These are phyloP conservation scores for Lordiphosa mommai DNA, from an alignment of 1,140 invertebrate species.

Conservation along the genomic window DNA sequence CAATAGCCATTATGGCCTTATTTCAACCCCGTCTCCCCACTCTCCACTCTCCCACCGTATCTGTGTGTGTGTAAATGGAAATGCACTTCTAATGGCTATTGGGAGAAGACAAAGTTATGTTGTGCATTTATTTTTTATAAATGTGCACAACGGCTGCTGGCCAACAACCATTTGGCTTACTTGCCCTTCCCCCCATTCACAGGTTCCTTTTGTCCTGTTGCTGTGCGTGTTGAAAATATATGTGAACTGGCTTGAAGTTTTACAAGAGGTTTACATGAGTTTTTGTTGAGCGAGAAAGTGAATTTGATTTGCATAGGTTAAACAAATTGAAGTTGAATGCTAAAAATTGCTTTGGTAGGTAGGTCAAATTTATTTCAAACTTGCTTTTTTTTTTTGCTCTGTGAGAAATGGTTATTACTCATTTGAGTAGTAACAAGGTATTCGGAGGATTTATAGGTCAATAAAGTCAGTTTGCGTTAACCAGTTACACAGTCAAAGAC, in stretches of 20 bases:
- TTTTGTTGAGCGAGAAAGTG: conserved; percentile 28
- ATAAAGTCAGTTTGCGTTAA: no score
- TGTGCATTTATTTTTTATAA: conserved; percentile 35
- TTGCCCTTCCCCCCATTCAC: background rate
- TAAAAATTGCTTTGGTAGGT: no score
- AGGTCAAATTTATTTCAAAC: no score
- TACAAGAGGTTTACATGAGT: conserved; percentile 7
- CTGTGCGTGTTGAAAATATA: conserved; percentile 3
- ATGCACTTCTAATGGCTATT: conserved; percentile 66
- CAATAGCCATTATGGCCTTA: conserved; percentile 49
- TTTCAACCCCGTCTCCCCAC: background rate
- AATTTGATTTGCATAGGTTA: conserved; percentile 49
- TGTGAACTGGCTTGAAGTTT: conserved; percentile 13
- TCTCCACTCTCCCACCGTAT: background rate
- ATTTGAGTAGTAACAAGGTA: no score
- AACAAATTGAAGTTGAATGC: conserved; percentile 41
- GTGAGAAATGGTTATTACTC: no score
- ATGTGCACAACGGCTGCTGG: background rate
- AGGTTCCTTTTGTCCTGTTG: background rate
- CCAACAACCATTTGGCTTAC: conserved; percentile 4
- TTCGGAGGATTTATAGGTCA: no score
- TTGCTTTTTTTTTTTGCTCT: no score
- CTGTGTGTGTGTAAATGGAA: conserved; percentile 22
- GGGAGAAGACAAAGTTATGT: conserved; percentile 64
- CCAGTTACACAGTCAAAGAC: no score